A percentile compares a stretch with the other conserved stretches of the same genome.
These are phyloP conservation scores for Erythrocercus mccallii DNA, from an alignment of 2,113 vertebrate species.

Conservation along the genomic window DNA sequence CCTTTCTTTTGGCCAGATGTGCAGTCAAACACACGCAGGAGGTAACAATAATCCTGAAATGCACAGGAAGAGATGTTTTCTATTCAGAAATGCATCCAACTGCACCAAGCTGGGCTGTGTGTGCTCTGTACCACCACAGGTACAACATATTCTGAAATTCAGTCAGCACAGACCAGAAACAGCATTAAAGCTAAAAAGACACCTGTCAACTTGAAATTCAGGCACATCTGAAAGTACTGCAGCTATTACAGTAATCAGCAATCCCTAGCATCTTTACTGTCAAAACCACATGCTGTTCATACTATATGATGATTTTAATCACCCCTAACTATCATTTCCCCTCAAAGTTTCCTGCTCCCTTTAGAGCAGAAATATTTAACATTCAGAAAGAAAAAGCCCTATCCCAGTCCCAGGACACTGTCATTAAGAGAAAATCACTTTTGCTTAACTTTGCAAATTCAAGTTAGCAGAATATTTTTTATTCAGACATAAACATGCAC, in stretches of 20 bases:
- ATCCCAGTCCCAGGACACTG: rapidly evolving
- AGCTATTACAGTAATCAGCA: background rate
- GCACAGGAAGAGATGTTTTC: background rate
- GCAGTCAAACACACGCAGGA: background rate
- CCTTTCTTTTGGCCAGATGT: background rate
- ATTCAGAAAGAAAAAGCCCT: background rate
- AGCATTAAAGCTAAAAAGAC: background rate
- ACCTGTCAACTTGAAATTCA: background rate
- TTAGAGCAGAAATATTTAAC: background rate
- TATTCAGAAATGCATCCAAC: background rate
- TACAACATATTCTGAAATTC: background rate
- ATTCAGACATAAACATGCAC: background rate
- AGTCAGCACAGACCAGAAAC: background rate
- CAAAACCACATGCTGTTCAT: background rate
- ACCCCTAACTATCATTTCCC: background rate
- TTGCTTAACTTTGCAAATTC: background rate
- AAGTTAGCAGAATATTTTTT: background rate
- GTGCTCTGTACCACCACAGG: background rate
- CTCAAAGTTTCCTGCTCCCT: background rate
- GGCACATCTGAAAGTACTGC: background rate
- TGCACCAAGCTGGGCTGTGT: background rate
- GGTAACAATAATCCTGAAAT: background rate
- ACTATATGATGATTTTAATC: background rate
- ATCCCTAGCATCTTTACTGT: background rate
- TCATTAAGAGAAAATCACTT: background rate